phyloP scores from a whole-genome alignment of 2,888 invertebrate species.

The Eupeodes luniger region DNA sequence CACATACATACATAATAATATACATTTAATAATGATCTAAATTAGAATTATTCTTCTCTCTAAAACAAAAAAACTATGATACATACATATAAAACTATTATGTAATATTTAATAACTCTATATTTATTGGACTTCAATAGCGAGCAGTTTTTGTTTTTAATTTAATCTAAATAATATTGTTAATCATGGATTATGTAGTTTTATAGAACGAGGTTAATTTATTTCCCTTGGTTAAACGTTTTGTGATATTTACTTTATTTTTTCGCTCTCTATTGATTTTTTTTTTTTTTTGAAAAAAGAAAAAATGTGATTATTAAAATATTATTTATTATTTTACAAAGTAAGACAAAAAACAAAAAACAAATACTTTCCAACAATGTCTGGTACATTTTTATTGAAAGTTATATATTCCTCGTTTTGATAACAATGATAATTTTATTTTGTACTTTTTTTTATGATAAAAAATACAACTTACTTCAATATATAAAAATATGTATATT shows the following conservation, averaged over 20 bases:
- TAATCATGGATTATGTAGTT: slow-evolving; percentile 21
- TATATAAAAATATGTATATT: slow-evolving; percentile 15
- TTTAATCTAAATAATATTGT: slow-evolving; percentile 6
- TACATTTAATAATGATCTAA: slow-evolving; percentile 59
- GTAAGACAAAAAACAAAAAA: neutral
- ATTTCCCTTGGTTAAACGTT: slow-evolving; percentile 45
- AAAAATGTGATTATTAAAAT: slow-evolving; percentile 65
- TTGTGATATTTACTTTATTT: slow-evolving; percentile 64
- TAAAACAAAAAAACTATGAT: slow-evolving; percentile 68
- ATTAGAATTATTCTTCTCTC: slow-evolving; percentile 62
- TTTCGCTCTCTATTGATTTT: slow-evolving; percentile 24
- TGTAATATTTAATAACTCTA: slow-evolving; percentile 59
- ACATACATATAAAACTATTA: slow-evolving; percentile 77
- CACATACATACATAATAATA: slow-evolving; percentile 55
- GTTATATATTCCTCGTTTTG: slow-evolving; percentile 2
- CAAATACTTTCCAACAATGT: slow-evolving; percentile 48
- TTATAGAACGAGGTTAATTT: slow-evolving; percentile 31
- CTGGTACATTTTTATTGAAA: slow-evolving; percentile 59
- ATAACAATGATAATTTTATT: slow-evolving; percentile 44
- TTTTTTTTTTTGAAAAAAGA: slow-evolving; percentile 22
- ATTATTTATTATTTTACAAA: slow-evolving; percentile 43
- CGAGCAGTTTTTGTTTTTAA: slow-evolving; percentile 10
- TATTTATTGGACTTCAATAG: slow-evolving; percentile 48
- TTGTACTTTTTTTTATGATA: slow-evolving; percentile 33
- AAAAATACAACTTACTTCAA: slow-evolving; percentile 6